These are phyloP conservation scores for Apis florea DNA, from an alignment of 1,140 invertebrate species.

Conservation along the genomic window DNA sequence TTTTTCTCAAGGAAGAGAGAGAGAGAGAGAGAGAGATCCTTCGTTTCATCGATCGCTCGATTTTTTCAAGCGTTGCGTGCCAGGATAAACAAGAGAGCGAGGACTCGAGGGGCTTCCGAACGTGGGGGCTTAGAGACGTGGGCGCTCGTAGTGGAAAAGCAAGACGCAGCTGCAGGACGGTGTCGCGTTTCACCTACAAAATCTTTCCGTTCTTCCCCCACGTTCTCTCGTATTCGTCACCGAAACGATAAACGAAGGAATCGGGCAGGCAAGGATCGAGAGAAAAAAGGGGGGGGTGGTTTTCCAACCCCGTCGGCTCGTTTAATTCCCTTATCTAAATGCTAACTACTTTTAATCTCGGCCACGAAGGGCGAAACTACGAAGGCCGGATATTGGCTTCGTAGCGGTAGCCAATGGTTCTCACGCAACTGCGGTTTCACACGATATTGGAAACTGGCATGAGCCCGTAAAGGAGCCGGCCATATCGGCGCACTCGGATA, in stretches of 20 bases:
- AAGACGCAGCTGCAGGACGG: conserved; percentile 62
- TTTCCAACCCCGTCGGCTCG: conserved; percentile 13
- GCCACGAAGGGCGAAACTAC: conserved; percentile 33
- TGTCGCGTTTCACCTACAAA: conserved; percentile 59
- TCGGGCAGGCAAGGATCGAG: not conserved
- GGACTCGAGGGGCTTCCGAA: not conserved
- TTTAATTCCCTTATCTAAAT: conserved; percentile 67
- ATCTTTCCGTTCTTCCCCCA: conserved; percentile 7
- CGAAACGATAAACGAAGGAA: not conserved
- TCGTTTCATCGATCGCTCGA: not conserved
- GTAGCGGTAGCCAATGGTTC: conserved; percentile 46
- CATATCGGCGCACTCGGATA: not conserved
- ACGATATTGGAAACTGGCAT: conserved; percentile 26
- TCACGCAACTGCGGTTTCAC: conserved; percentile 47
- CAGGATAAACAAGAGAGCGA: not conserved
- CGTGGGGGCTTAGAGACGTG: not conserved
- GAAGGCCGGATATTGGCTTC: conserved; percentile 46
- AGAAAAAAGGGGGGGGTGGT: too few species aligned
- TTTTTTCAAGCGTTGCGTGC: not conserved
- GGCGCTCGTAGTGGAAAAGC: not conserved
- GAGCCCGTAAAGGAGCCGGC: conserved; percentile 27
- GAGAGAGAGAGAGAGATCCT: not conserved
- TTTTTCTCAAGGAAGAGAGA: too few species aligned
- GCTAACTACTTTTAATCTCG: conserved; percentile 64
- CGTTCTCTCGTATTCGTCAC: conserved; percentile 28